Evolutionary conservation across 2,113 vertebrate genomes (phyloP).

Genomic region (Athene noctua): DNA sequence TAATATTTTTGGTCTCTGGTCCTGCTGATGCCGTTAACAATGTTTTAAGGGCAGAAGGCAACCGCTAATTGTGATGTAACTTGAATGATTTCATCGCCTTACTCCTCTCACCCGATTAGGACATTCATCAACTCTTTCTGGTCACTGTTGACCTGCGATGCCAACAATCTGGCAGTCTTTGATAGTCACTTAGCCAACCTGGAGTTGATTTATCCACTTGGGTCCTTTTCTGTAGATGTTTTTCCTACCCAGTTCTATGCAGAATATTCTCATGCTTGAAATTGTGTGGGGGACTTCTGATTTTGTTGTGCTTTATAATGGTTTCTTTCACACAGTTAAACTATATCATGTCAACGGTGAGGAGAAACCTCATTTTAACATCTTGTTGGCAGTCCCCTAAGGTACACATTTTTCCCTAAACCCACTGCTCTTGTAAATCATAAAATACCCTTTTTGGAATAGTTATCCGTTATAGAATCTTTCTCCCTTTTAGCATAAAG

Average conservation of each 20-base stretch:
- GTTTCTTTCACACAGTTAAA: neutral
- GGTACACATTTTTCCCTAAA: neutral
- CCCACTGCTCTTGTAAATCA: neutral
- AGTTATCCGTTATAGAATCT: neutral
- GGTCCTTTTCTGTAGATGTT: neutral
- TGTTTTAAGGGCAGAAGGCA: slow-evolving; percentile 31
- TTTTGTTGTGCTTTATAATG: neutral
- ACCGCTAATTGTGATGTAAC: slow-evolving; percentile 50
- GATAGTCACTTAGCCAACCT: neutral
- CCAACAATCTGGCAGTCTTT: neutral
- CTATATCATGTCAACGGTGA: neutral
- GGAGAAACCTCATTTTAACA: neutral
- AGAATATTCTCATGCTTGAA: neutral
- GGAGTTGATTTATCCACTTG: neutral
- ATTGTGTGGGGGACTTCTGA: neutral
- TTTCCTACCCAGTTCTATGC: neutral
- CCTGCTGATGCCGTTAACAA: neutral
- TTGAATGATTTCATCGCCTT: slow-evolving; percentile 55
- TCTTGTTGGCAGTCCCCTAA: neutral
- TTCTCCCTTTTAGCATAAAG: neutral
- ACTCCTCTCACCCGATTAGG: neutral
- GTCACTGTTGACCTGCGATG: slow-evolving; percentile 22
- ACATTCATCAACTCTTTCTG: slow-evolving; percentile 24
- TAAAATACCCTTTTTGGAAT: neutral
- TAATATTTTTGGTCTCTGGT: neutral